These are phyloP conservation scores for Phengaris arion DNA, from an alignment of 2,888 invertebrate species.

Conservation along the genomic window DNA sequence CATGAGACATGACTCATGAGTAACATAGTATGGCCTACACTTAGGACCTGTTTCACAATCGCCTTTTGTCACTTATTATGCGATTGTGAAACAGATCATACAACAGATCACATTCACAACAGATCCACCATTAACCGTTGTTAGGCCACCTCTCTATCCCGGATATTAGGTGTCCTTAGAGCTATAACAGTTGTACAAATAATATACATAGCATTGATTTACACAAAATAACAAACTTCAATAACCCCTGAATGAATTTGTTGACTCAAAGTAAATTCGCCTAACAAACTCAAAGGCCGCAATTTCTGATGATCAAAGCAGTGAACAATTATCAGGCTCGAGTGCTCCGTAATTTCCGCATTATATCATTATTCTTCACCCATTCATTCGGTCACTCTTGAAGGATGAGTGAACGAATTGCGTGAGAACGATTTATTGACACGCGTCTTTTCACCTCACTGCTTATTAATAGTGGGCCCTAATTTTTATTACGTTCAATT, in stretches of 20 bases:
- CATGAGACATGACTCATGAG: no score
- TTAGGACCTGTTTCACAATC: no score
- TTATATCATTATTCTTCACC: conserved; percentile 42
- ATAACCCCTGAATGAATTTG: not conserved
- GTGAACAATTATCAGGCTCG: conserved; percentile 37
- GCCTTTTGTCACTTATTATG: no score
- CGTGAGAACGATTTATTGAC: conserved; percentile 47
- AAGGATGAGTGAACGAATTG: conserved; percentile 42
- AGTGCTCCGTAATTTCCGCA: conserved; percentile 43
- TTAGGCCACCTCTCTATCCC: no score
- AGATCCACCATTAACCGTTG: no score
- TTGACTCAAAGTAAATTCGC: conserved; percentile 27
- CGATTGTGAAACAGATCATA: no score
- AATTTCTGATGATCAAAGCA: conserved; percentile 38
- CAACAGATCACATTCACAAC: no score
- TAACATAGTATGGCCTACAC: no score
- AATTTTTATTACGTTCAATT: conserved; percentile 23
- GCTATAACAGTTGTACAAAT: no score
- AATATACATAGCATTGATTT: no score
- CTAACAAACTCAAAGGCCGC: conserved; percentile 27
- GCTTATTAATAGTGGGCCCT: conserved; percentile 34
- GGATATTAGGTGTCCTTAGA: no score
- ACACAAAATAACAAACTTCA: not conserved
- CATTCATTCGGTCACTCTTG: conserved; percentile 42
- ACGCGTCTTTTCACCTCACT: conserved; percentile 45